phyloP scores from a whole-genome alignment of 2,113 vertebrate genomes.

The Bufo gargarizans region DNA sequence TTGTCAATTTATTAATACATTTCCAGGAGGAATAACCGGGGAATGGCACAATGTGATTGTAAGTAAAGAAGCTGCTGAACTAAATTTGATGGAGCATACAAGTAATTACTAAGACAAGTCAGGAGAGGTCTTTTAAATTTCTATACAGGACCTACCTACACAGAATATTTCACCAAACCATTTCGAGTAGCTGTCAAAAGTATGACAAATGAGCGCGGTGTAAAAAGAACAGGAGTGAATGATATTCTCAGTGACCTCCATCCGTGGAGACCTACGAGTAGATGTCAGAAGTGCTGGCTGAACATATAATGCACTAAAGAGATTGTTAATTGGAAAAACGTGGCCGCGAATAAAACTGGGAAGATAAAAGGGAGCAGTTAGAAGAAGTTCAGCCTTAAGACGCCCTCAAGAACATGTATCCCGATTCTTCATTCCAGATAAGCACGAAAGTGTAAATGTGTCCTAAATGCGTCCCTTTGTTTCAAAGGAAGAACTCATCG shows the following conservation, averaged over 20 bases:
- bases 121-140: background rate
- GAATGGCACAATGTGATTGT: background rate
- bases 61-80: too few species aligned
- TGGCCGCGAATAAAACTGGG: background rate
- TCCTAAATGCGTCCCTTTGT: conserved; percentile 6
- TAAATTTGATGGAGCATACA: too few species aligned
- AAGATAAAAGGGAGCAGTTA: conserved; percentile 21
- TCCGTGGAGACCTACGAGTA: background rate
- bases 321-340: conserved; percentile 36
- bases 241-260: conserved; percentile 13
- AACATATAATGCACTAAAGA: conserved; percentile 20
- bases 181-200: background rate
- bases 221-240: background rate
- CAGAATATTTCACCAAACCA: background rate
- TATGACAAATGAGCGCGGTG: background rate
- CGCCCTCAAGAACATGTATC: conserved; percentile 1
- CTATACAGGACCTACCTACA: background rate
- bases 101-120: too few species aligned
- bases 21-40: background rate
- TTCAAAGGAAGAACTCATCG: conserved; percentile 18
- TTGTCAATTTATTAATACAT: background rate
- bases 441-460: conserved; percentile 8
- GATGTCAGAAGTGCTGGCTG: conserved; percentile 8
- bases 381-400: background rate
- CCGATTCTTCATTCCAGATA: conserved; percentile 22